Base-by-base conservation (phyloP, 23 tunicate genomes). In the Ascidia mentula region DNA sequence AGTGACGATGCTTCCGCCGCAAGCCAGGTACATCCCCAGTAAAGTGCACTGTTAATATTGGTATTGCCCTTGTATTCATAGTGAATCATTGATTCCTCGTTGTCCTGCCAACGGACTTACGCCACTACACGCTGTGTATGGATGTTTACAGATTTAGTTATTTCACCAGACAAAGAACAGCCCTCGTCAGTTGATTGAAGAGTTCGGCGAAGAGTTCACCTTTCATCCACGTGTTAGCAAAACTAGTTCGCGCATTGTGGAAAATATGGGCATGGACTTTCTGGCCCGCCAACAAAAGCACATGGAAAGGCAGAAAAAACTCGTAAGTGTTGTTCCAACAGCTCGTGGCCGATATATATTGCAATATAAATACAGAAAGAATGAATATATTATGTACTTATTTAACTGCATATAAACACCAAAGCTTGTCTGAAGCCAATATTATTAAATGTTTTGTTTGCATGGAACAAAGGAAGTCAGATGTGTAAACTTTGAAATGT, bases 211-310 rank as follows among this genome's bases (percentile, higher is more conserved):
- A 33, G 97, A 91, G 45, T 91, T 91, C 45, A 91, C 97, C 28
- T 91, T 91, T 59, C 97, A 91, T 69, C 97, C 97, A 4, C 86
- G 97, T 28, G 97, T 91, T 26, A 91, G 97, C 61, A 87, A 86
- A 6, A 87, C 97, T 18, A 91, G 97, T 60, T 79, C 90, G 18
- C 70, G 84, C 37, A 91, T 91, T 3, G 97, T 86, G 6, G 85
- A 81, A 77, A 86, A 78, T 59, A 40, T 86, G n/a, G 97, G 97
- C 34, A 72, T 86, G 84, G 87, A 86, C 72, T 91, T 91, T 42
- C 60, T 81, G 53, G 90, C 80, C 65, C 75, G 97, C 61, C 97
- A 91, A 72, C 86, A 91, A 72, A 78, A 82, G 31, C 97, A 91
- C 45, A 74, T 91, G 70, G 97, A 91, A 69, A 76, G 76, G 60